Evolutionary conservation across 2,888 invertebrate species (phyloP).

Genomic region (Aromia moschata): DNA sequence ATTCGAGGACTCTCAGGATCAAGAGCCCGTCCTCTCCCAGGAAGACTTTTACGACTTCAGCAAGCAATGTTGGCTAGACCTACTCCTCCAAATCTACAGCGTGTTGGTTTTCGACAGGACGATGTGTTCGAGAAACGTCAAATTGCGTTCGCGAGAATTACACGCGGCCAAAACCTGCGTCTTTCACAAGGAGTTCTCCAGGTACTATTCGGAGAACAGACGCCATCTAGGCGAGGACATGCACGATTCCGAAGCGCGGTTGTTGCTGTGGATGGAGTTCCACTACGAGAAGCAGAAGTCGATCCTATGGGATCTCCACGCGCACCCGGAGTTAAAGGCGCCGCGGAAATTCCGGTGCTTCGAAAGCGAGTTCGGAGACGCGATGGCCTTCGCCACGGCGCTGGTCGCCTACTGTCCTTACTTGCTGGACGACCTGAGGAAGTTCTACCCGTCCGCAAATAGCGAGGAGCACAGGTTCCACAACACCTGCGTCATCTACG

Average conservation of each 20-base stretch:
- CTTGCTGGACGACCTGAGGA: conserved; percentile 61
- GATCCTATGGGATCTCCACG: conserved; percentile 62
- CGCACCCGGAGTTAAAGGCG: conserved; percentile 41
- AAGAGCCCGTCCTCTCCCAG: conserved; percentile 34
- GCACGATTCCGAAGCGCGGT: conserved; percentile 50
- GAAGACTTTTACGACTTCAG: conserved; percentile 50
- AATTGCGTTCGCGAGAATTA: background rate
- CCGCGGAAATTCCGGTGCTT: conserved; percentile 60
- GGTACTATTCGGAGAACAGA: conserved; percentile 28
- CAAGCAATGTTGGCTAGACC: conserved; percentile 69
- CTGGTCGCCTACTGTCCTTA: conserved; percentile 70
- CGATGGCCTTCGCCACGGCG: conserved; percentile 67
- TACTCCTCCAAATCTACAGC: conserved; percentile 71
- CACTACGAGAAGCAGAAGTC: conserved; percentile 59
- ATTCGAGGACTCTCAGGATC: background rate
- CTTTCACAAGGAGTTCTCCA: conserved; percentile 47
- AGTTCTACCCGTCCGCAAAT: conserved; percentile 63
- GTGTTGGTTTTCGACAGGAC: conserved; percentile 65
- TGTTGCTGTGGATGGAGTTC: conserved; percentile 62
- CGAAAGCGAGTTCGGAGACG: conserved; percentile 66
- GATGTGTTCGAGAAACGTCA: background rate
- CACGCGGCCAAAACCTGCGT: background rate
- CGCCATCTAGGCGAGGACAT: conserved; percentile 20
- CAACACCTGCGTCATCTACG: conserved; percentile 63
- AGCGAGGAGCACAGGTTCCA: conserved; percentile 63